Evolutionary conservation across 1,140 invertebrate genomes (phyloP), one percentile per base, ranked within the genome.

Genomic region (Drosophila bocki): DNA sequence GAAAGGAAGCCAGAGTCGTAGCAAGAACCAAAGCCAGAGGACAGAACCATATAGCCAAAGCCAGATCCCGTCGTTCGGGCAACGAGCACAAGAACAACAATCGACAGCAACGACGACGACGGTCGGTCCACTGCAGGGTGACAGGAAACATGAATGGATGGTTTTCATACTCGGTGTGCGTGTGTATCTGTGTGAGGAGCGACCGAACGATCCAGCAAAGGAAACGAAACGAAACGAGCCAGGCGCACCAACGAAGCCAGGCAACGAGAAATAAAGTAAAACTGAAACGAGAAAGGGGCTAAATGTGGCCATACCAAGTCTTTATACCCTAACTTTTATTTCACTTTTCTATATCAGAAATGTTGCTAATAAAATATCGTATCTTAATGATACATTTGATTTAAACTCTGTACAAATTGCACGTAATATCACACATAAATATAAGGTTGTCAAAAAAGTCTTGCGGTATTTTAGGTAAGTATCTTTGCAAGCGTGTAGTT

Each of bases 111-210:
- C 48, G 45, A 67, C 61, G 68, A 67, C 44, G 65, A 67, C 58
- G 61, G 53, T 56, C 56, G 71, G 57, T 74, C 84, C 85, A 91
- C 70, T 80, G 75, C 70, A 72, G 85, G 85, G 85, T 90, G 85
- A 88, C 85, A 88, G 85, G 85, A 90, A 88, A 88, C 85, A 88
- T 88, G 85, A 88, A 88, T 88, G 85, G 82, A 88, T 88, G 85
- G 81, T 88, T 90, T 88, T 84, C 62, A 61, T 90, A 63, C 70
- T 63, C 60, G 58, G 60, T 48, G 44, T 62, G 71, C 51, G 57
- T 59, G 61, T 64, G 48, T 70, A 47, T 82, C 64, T 63, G 57
- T 68, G 78, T 53, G 50, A 44, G 50, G 71, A 59, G 68, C 69
- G 60, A 75, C 29, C 71, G 74, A 76, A 64, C 59, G 59, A 62